Conservation (phyloP, 2,888 invertebrate species). For the Megaustenia siamemsis region DNA sequence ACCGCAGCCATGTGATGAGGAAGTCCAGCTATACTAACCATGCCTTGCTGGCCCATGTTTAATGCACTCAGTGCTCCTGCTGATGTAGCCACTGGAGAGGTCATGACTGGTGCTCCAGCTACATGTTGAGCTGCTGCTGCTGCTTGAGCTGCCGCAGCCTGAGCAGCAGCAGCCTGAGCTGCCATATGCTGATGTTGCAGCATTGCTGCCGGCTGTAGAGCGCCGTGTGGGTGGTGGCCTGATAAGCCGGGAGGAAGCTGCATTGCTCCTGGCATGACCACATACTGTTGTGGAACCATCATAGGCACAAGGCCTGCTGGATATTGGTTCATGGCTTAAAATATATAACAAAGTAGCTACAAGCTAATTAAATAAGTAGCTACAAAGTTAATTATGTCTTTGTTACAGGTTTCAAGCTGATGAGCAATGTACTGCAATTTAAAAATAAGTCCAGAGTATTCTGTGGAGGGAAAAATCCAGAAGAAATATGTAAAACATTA, state of each 20-base stretch:
- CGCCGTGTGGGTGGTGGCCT: constrained; percentile 48
- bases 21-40: constrained; percentile 53
- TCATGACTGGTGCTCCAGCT: constrained; percentile 57
- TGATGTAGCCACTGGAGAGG: constrained; percentile 50
- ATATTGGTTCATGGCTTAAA: constrained; percentile 65
- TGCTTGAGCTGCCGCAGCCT: constrained; percentile 56
- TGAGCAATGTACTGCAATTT: background rate
- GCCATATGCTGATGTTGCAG: constrained; percentile 40
- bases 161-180: constrained; percentile 54
- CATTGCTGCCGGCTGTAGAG: constrained; percentile 45
- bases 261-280: constrained; percentile 68
- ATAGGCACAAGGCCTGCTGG: constrained; percentile 70
- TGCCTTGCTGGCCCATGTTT: constrained; percentile 52
- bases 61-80: constrained; percentile 47
- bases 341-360: too few species aligned
- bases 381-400: background rate
- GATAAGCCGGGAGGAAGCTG: constrained; percentile 45
- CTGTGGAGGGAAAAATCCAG: too few species aligned
- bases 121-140: constrained; percentile 57
- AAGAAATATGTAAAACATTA: too few species aligned
- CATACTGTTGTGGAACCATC: constrained; percentile 74
- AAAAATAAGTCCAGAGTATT: background rate
- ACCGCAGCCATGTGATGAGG: constrained; percentile 51
- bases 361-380: background rate
- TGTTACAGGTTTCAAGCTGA: background rate